Conservation (phyloP, 2,888 invertebrate species). For the Meliscaeva auricollis region DNA sequence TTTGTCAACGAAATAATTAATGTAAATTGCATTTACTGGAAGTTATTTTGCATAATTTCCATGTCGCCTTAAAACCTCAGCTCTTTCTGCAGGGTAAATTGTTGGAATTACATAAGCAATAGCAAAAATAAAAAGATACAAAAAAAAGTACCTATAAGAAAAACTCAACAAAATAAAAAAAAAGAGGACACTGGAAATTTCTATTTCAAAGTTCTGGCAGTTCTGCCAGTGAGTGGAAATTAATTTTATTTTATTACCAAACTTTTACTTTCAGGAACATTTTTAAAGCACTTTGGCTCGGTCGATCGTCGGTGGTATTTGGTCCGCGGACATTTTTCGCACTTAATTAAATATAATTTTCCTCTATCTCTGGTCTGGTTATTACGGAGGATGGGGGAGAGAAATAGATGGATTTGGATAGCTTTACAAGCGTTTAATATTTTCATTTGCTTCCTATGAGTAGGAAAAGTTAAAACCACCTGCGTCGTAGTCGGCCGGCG, state of each 20-base stretch:
- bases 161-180: slow-evolving; percentile 16
- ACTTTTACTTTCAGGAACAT: slow-evolving; percentile 67
- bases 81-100: slow-evolving; percentile 64
- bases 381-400: slow-evolving; percentile 35
- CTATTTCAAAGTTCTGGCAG: slow-evolving; percentile 74
- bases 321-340: slow-evolving; percentile 66
- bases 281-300: slow-evolving; percentile 71
- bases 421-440: slow-evolving; percentile 52
- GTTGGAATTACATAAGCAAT: slow-evolving; percentile 61
- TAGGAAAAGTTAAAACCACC: slow-evolving; percentile 20
- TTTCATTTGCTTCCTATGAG: slow-evolving; percentile 28
- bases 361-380: slow-evolving; percentile 9
- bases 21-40: slow-evolving; percentile 73
- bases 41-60: slow-evolving; percentile 72
- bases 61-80: slow-evolving; percentile 63
- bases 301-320: slow-evolving; percentile 68
- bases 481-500: not conserved
- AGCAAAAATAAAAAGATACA: slow-evolving; percentile 8
- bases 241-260: slow-evolving; percentile 74
- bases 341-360: slow-evolving; percentile 70
- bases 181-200: slow-evolving; percentile 64
- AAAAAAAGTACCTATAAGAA: not conserved
- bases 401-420: slow-evolving; percentile 45
- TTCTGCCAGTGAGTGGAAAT: slow-evolving; percentile 75
- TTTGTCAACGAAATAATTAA: slow-evolving; percentile 72